Percentiles rank a stretch among this genome's conserved stretches.
Evolutionary conservation across 1,140 invertebrate species (phyloP).

Genomic region (Coenobita brevimanus): DNA sequence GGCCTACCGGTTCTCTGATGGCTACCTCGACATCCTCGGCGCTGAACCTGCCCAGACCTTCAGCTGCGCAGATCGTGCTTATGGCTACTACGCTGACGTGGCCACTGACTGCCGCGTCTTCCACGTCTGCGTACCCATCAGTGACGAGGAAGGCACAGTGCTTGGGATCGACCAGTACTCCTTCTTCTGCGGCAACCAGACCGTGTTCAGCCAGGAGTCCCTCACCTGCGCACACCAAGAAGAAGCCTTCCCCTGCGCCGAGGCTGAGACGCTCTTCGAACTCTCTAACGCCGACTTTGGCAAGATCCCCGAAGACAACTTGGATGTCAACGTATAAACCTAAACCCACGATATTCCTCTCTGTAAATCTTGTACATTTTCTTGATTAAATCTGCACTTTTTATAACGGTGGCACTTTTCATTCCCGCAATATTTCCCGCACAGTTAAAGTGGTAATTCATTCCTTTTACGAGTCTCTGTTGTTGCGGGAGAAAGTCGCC

Average conservation of each 20-base stretch:
- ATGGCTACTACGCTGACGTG: constrained; percentile 53
- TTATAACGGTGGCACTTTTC: too few relatives aligned
- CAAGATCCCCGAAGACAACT: too few relatives aligned
- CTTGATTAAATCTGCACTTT: too few relatives aligned
- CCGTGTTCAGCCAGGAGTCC: constrained; percentile 48
- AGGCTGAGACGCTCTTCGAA: constrained; percentile 32
- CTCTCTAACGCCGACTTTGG: constrained; percentile 25
- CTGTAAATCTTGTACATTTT: too few relatives aligned
- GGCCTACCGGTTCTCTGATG: constrained; percentile 35
- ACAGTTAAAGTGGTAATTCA: too few relatives aligned
- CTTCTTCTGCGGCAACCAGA: constrained; percentile 56
- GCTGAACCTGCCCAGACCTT: constrained; percentile 21
- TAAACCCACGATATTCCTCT: too few relatives aligned
- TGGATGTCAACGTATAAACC: too few relatives aligned
- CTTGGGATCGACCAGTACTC: constrained; percentile 24
- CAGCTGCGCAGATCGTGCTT: constrained; percentile 12
- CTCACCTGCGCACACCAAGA: constrained; percentile 35
- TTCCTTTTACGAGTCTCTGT: too few relatives aligned
- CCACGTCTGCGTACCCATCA: constrained; percentile 50
- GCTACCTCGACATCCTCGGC: constrained; percentile 28
- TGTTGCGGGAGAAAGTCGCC: too few relatives aligned
- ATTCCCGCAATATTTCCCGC: too few relatives aligned
- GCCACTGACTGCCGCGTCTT: constrained; percentile 47
- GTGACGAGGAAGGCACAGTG: constrained; percentile 11
- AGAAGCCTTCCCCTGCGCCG: constrained; percentile 31